Conservation (phyloP, 2,888 invertebrate species). For the Lithophane leautieri region DNA sequence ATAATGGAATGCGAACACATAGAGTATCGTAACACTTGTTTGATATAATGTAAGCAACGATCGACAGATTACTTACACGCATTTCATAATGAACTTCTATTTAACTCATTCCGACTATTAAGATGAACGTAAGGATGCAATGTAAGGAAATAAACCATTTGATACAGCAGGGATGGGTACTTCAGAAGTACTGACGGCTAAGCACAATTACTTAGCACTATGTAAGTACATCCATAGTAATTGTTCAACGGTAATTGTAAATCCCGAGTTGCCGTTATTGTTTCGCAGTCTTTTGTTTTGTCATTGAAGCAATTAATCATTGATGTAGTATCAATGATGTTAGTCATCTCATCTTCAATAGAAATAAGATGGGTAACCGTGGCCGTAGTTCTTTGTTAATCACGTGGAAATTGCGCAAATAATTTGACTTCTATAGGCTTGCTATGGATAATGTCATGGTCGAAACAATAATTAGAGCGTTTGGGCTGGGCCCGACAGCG, state of each 20-base stretch:
- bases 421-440: conserved; percentile 59
- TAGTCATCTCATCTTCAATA: conserved; percentile 65
- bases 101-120: not conserved
- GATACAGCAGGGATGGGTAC: not conserved
- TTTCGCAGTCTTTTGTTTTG: conserved; percentile 65
- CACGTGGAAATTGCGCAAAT: conserved; percentile 67
- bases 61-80: conserved; percentile 32
- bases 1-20: conserved; percentile 17
- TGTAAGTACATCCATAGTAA: conserved; percentile 39
- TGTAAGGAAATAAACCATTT: conserved; percentile 35
- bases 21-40: conserved; percentile 14
- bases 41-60: conserved; percentile 6
- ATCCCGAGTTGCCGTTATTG: conserved; percentile 63
- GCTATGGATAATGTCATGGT: conserved; percentile 69
- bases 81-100: conserved; percentile 23
- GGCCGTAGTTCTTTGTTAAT: conserved; percentile 60
- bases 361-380: conserved; percentile 61
- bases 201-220: conserved; percentile 20
- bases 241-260: conserved; percentile 47
- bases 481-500: conserved; percentile 39
- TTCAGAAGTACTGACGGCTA: not conserved
- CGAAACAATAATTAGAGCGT: conserved; percentile 64
- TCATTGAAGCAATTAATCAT: conserved; percentile 64
- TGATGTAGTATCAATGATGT: conserved; percentile 51
- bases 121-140: not conserved